Evolutionary conservation across 2,888 invertebrate species (phyloP).

Genomic region (Ommatoiulus sabulosus): DNA sequence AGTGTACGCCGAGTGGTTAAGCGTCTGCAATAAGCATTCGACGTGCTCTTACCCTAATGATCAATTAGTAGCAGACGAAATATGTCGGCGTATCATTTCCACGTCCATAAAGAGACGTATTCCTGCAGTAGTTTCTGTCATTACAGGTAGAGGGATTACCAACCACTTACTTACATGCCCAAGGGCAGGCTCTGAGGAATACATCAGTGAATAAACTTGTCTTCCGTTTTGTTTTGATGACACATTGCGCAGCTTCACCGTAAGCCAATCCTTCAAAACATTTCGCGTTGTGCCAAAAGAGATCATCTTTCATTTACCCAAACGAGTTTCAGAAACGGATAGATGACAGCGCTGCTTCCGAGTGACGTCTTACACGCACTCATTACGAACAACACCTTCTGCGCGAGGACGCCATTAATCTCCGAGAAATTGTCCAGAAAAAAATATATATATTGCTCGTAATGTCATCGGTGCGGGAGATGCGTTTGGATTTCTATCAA

Average conservation of each 20-base stretch:
- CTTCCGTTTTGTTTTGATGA: neutral
- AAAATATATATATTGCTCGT: neutral
- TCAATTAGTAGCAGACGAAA: no score
- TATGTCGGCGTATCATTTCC: no score
- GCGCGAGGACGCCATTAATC: neutral
- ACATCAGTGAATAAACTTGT: neutral
- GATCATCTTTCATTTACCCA: constrained; percentile 11
- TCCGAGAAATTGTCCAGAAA: neutral
- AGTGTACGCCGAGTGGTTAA: no score
- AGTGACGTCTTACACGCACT: neutral
- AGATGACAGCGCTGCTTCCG: neutral
- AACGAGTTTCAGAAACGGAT: neutral
- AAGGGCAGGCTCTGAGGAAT: neutral
- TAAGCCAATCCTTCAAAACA: neutral
- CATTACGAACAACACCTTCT: neutral
- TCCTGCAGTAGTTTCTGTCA: no score
- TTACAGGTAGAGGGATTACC: no score
- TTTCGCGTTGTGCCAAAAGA: neutral
- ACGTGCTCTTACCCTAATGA: no score
- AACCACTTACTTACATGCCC: neutral
- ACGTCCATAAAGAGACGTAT: no score
- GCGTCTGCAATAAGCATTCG: no score
- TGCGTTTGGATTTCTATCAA: constrained; percentile 9
- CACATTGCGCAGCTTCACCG: neutral
- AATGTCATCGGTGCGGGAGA: neutral